Base-by-base conservation (phyloP, 2,797 vertebrate genomes). In the Salmo trutta region DNA sequence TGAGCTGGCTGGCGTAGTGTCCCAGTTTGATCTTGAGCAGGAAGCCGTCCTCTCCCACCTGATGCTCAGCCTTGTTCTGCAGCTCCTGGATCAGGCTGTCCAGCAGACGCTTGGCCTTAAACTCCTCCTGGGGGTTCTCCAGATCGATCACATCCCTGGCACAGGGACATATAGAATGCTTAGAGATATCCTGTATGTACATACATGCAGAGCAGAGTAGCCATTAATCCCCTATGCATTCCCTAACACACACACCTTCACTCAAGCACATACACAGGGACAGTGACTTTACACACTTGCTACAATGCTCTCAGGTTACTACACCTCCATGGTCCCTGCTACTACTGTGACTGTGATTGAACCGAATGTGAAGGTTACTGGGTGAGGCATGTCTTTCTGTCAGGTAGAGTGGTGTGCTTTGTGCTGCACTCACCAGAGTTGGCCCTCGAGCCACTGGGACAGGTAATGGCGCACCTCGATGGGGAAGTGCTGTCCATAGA, bases 401-500 rank as follows among this genome's bases (percentile, higher is more conserved):
- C 41, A 47, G 41, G 41, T 4, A 19, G n/a, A 14, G 66, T 47
- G 24, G 17, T 12, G 52, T 68, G 36, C 66, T 51, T 62, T 71
- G 54, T 93, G 96, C 95, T 1, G 96, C 96, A 96, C 98, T 98
- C 1, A 98, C 97, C 97, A 98, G 0, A 95, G 91, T 81, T 98
- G 97, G 85, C 93, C 93, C 84, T 98, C 97, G 3, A 98, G 96
- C 97, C 97, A 98, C 88, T 98, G 97, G 0, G 97, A 95, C 79
- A 98, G 91, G 87, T 98, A 98, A 87, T 99, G 98, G 75, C 98
- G 96, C 89, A 99, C 98, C 86, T 99, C 98, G 2, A 99, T 99
- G 77, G 98, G 98, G 82, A 99, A 99, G 87, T 99, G 98, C 88
- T 99, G 98, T 19, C 98, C 98, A 0, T 99, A 99, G 27, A 99